A percentile compares a stretch with the other conserved stretches of the same genome.
Conservation (phyloP, 2,888 invertebrate species). For the Drosophila mimica region DNA sequence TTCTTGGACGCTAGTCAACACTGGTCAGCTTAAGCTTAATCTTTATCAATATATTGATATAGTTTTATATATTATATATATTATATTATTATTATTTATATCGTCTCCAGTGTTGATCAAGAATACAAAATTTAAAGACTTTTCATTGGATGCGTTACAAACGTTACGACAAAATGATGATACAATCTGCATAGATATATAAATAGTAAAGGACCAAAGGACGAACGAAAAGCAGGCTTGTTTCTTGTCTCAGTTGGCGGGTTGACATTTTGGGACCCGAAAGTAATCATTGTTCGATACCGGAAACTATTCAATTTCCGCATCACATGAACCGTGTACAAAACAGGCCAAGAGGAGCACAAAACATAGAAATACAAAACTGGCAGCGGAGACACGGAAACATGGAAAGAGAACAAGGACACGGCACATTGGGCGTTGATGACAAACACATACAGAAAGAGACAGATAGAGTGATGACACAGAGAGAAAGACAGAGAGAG, state of each 20-base stretch:
- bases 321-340: conserved; percentile 69
- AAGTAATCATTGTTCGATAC: conserved; percentile 80
- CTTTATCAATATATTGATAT: neutral
- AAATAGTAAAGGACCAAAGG: neutral
- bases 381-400: conserved; percentile 1
- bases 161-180: neutral
- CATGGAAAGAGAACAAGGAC: conserved; percentile 12
- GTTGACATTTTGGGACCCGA: conserved; percentile 42
- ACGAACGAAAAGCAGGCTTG: neutral
- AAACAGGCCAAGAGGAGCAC: conserved; percentile 30
- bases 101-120: neutral
- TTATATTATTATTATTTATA: too few relatives aligned
- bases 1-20: neutral
- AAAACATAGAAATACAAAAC: conserved; percentile 24
- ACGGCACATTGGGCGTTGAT: conserved; percentile 37
- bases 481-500: conserved; percentile 2
- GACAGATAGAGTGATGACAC: neutral
- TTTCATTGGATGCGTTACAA: neutral
- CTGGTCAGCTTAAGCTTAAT: neutral
- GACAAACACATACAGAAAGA: conserved; percentile 24
- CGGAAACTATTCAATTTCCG: conserved; percentile 83
- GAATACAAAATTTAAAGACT: neutral
- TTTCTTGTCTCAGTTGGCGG: conserved; percentile 34
- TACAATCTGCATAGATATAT: neutral
- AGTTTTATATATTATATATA: too few relatives aligned